Percentiles rank a stretch among this genome's conserved stretches.
Conservation (phyloP, 2,888 invertebrate species). For the Hyalella azteca region DNA sequence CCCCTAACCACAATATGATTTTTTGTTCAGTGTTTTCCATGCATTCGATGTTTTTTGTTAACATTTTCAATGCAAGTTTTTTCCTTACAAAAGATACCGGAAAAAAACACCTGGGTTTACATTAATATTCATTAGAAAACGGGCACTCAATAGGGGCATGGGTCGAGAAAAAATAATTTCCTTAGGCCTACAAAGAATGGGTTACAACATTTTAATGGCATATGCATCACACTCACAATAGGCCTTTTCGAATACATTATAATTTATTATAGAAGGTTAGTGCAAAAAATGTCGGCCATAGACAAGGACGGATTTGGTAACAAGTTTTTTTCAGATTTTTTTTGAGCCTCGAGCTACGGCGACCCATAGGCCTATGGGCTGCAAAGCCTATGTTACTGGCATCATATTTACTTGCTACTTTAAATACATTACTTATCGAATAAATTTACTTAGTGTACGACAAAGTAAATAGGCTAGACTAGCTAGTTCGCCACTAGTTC, state of each 20-base stretch:
- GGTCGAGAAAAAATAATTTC: background rate
- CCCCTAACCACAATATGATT: no score
- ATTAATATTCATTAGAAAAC: constrained; percentile 34
- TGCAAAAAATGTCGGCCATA: background rate
- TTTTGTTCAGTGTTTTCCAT: no score
- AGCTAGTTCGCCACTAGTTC: no score
- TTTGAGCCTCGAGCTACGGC: background rate
- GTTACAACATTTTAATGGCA: constrained; percentile 36
- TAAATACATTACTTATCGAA: no score
- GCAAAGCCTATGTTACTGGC: background rate
- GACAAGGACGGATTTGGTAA: background rate
- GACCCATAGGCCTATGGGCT: background rate
- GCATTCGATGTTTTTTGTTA: no score
- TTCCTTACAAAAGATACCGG: background rate
- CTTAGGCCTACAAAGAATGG: constrained; percentile 5
- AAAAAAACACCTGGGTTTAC: background rate
- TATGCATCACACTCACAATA: constrained; percentile 20
- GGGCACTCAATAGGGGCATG: background rate
- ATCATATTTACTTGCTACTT: no score
- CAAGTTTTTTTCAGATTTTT: no score
- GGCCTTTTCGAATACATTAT: constrained; percentile 11
- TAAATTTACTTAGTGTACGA: no score
- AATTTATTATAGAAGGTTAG: background rate
- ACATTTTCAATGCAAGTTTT: background rate
- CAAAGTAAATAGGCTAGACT: no score